Evolutionary conservation across 1,140 invertebrate genomes (phyloP), one percentile per base, ranked within the genome.

Genomic region (Monochamus saltuarius): DNA sequence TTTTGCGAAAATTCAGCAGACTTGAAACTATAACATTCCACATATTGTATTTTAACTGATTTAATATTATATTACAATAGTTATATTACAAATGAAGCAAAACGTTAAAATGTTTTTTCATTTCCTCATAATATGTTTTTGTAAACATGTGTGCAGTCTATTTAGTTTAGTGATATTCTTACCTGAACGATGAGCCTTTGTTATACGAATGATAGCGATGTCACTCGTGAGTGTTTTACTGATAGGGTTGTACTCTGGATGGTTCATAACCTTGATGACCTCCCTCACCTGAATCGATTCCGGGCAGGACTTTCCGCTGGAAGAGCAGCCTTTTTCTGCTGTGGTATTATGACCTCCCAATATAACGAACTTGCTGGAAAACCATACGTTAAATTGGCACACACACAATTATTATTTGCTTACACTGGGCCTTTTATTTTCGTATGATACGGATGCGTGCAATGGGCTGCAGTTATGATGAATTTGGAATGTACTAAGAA

Each of bases 121-220:
- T n/a, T n/a, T n/a, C n/a, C n/a, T n/a, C n/a, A n/a, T n/a, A n/a
- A n/a, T n/a, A n/a, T n/a, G n/a, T n/a, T n/a, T n/a, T n/a, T n/a
- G n/a, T n/a, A 29, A 6, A 29, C 2, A 29, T 6, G 6, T 29
- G 22, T 3, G 2, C 22, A 29, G 22, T 3, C 22, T 6, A 29
- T 2, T 29, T 3, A 6, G 22, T 29, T 29, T 29, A 29, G 6
- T 3, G 2, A 2, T 29, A 6, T 29, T 6, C 22, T 29, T 29
- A 29, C 22, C 22, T 3, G 22, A 29, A 2, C 22, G 22, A 29
- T 29, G 80, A 7, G 80, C 68, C 0, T 68, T 64, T 1, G 76
- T 70, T 9, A 89, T 66, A 37, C 80, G 79, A 3, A 88, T 62
- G 7, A 87, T 67, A 1, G 83, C 85, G 36, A 88, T 82, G 63